Conservation (phyloP, 2,113 vertebrate genomes). For the Phainopepla nitens region DNA sequence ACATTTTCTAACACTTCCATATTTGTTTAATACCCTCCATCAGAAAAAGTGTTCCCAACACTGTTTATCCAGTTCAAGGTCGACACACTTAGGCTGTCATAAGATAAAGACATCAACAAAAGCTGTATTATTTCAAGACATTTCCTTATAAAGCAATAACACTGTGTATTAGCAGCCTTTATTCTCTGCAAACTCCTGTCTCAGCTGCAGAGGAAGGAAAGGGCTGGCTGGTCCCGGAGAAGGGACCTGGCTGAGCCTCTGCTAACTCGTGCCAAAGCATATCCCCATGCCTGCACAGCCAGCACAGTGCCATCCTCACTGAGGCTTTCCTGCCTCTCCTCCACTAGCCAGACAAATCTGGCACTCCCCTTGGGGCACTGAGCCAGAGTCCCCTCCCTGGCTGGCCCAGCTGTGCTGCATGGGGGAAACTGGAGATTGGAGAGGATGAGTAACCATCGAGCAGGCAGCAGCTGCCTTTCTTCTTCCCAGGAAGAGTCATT, state of each 20-base stretch:
- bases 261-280: background rate
- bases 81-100: background rate
- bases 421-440: background rate
- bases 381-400: background rate
- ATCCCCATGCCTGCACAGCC: background rate
- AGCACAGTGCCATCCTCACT: background rate
- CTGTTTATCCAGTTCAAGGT: background rate
- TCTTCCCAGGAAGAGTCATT: background rate
- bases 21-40: background rate
- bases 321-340: background rate
- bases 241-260: background rate
- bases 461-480: background rate
- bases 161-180: background rate
- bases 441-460: background rate
- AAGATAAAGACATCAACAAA: background rate
- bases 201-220: background rate
- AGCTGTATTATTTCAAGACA: background rate
- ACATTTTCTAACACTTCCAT: background rate
- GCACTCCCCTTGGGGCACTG: background rate
- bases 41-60: background rate
- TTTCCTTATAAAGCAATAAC: background rate
- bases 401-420: background rate
- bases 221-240: background rate
- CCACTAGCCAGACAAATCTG: background rate
- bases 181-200: background rate